These are phyloP conservation scores for Sternarchorhynchus goeldii DNA, from an alignment of 2,797 vertebrate species.

Conservation along the genomic window DNA sequence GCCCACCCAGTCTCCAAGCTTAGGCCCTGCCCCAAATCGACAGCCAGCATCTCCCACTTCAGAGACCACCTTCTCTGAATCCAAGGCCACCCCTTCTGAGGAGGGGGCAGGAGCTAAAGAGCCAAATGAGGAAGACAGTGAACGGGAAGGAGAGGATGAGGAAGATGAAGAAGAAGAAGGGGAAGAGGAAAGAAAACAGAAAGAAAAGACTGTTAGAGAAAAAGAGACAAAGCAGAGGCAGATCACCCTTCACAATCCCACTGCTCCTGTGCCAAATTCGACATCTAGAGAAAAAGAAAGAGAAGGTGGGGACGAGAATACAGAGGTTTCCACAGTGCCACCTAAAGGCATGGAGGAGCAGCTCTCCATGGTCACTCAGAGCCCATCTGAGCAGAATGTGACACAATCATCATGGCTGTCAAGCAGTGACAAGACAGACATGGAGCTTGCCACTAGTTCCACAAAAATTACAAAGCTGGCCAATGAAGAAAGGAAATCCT, in stretches of 20 bases:
- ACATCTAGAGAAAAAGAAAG: constrained; percentile 74
- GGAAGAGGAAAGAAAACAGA: constrained; percentile 72
- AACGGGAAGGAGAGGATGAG: constrained; percentile 77
- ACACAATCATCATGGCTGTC: constrained; percentile 71
- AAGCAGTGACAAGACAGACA: constrained; percentile 67
- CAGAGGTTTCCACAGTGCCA: constrained; percentile 47
- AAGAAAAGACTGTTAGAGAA: constrained; percentile 67
- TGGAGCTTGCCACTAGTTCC: constrained; percentile 73
- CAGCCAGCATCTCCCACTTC: constrained; percentile 74
- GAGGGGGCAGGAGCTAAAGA: constrained; percentile 80
- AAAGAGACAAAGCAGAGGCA: constrained; percentile 62
- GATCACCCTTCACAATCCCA: constrained; percentile 61
- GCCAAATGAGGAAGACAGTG: constrained; percentile 73
- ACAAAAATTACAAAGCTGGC: constrained; percentile 63
- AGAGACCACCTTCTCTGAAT: constrained; percentile 65
- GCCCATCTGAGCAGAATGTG: constrained; percentile 45
- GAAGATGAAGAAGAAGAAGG: constrained; percentile 84
- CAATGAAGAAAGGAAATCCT: constrained; percentile 60
- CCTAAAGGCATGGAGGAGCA: constrained; percentile 53
- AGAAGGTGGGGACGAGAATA: constrained; percentile 51
- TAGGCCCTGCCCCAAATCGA: constrained; percentile 68
- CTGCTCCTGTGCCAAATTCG: constrained; percentile 67
- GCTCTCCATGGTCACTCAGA: constrained; percentile 42
- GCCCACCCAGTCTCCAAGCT: constrained; percentile 82
- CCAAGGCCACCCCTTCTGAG: constrained; percentile 68